phyloP scores from a whole-genome alignment of 2,113 vertebrate species.

The Heterochromis multidens region DNA sequence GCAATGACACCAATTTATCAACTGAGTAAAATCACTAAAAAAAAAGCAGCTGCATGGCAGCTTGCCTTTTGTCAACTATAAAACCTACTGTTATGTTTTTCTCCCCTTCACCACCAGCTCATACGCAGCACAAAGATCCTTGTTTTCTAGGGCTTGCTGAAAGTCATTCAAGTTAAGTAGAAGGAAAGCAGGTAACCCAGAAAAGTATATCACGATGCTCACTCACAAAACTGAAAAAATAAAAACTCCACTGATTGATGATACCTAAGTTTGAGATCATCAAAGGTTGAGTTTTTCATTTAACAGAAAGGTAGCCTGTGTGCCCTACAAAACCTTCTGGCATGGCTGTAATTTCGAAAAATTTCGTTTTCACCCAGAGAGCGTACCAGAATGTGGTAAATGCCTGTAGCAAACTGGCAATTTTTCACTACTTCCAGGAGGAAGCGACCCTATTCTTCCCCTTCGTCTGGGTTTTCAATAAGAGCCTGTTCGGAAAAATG shows the following conservation, averaged over 20 bases:
- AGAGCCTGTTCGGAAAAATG: constrained; percentile 11
- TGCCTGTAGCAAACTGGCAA: neutral
- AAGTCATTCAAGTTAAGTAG: neutral
- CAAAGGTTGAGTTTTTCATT: constrained; percentile 33
- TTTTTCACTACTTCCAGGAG: constrained; percentile 6
- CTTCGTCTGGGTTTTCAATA: constrained; percentile 5
- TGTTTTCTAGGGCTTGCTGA: neutral
- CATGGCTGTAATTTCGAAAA: neutral
- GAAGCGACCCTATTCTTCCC: neutral
- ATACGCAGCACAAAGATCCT: neutral
- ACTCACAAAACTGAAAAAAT: neutral
- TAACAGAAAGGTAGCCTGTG: neutral
- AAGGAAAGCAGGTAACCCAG: neutral
- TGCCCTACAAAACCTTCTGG: constrained; percentile 6
- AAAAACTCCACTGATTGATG: neutral
- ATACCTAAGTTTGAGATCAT: constrained; percentile 10
- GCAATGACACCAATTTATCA: neutral
- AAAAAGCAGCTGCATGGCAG: neutral
- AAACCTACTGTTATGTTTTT: neutral
- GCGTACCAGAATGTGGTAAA: neutral
- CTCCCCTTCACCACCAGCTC: neutral
- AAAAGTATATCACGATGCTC: neutral
- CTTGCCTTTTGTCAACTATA: neutral
- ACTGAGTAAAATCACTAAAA: neutral
- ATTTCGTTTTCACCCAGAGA: neutral